A percentile compares a stretch with the other conserved stretches of the same genome.
Evolutionary conservation across 2,888 invertebrate species (phyloP).

Genomic region (Ryuthela nishihirai): DNA sequence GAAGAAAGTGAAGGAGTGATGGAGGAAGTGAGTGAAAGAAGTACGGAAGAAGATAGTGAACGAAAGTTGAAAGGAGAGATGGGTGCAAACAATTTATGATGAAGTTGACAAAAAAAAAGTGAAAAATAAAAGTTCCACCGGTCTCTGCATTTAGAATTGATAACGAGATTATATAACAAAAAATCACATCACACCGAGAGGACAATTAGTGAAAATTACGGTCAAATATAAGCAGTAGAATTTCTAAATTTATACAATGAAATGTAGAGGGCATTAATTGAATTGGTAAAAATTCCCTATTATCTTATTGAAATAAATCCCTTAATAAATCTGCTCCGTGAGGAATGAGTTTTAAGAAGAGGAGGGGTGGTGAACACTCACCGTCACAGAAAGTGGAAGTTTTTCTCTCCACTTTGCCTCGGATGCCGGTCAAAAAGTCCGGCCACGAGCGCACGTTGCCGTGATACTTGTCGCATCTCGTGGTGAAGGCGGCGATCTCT

Average conservation of each 20-base stretch:
- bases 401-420: conserved; percentile 57
- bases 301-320: no score
- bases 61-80: background rate
- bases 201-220: no score
- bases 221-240: background rate
- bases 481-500: conserved; percentile 51
- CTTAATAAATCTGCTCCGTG: no score
- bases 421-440: conserved; percentile 57
- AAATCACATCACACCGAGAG: no score
- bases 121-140: no score
- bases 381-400: conserved; percentile 59
- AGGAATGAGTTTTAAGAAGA: background rate
- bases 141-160: no score
- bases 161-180: no score
- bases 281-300: no score
- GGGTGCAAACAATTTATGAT: no score
- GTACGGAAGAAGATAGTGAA: background rate
- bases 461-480: conserved; percentile 51
- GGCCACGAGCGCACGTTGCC: conserved; percentile 63
- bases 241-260: background rate
- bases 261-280: background rate
- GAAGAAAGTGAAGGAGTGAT: background rate
- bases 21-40: background rate
- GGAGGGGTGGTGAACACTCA: conserved; percentile 33
- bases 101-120: no score